Evolutionary conservation across 2,888 invertebrate genomes (phyloP), one percentile per base, ranked within the genome.

Genomic region (Esperia sulphurella): DNA sequence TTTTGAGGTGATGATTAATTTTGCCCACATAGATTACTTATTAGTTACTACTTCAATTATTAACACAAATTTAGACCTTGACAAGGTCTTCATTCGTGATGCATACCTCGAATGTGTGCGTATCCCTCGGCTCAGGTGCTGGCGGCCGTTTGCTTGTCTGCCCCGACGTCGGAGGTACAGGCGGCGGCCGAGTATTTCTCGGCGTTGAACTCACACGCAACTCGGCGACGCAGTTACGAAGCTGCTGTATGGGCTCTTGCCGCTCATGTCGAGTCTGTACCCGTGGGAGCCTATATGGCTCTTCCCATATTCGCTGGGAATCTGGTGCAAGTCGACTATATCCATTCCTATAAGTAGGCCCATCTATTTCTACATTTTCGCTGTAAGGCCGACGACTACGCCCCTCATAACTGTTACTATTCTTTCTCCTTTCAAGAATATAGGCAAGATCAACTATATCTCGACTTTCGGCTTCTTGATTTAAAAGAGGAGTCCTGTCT

Each of bases 131-230:
- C 57, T 90, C 90, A 38, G 86, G 83, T 38, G 86, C 83, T 14
- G 76, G 78, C 5, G 83, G 83, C 37, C 83, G 75, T 56, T 83
- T 85, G 3, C 61, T 61, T 33, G 70, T 75, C 35, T 70, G 76
- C 7, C 53, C 59, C 0, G 65, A 45, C 0, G 67, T 50, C 0
- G 84, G 83, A 0, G 86, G 86, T 3, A 71, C 80, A 0, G 83
- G 86, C 1, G 89, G 88, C 5, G 87, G 88, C 8, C 82, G 71
- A 0, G 84, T 66, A 1, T 83, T 71, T 31, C 89, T 66, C 1
- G 89, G 88, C 3, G 85, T 85, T 1, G 81, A 73, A 54, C 88
- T 89, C 40, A 88, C 89, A 42, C 87, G 74, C 44, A 89, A 61
- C 59, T 88, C 89, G 6, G 89, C 79, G 1, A 88, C 79, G 41